phyloP scores from a whole-genome alignment of 2,888 invertebrate species.

The Dione juno region DNA sequence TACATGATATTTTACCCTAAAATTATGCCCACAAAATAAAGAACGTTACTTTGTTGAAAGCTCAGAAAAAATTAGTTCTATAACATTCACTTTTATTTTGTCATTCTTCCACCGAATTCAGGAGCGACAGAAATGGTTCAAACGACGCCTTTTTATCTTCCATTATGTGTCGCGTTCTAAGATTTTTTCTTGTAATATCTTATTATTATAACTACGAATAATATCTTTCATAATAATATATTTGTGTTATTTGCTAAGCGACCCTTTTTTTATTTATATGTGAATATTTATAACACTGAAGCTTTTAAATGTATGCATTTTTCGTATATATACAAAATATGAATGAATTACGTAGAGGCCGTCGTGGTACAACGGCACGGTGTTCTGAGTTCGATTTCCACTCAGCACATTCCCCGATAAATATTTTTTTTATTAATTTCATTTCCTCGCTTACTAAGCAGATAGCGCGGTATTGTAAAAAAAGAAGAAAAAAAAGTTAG shows the following conservation, averaged over 20 bases:
- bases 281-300: too few relatives aligned
- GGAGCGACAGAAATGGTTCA: slow-evolving; percentile 62
- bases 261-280: too few relatives aligned
- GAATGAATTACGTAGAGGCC: too few relatives aligned
- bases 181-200: slow-evolving; percentile 30
- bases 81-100: slow-evolving; percentile 73
- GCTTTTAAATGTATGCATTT: too few relatives aligned
- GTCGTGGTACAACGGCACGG: too few relatives aligned
- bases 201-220: neutral
- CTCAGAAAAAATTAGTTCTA: slow-evolving; percentile 69
- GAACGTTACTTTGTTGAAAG: slow-evolving; percentile 47
- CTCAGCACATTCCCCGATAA: too few relatives aligned
- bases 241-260: neutral
- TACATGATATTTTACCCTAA: neutral
- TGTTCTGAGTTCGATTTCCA: too few relatives aligned
- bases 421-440: too few relatives aligned
- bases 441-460: too few relatives aligned
- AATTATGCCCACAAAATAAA: neutral
- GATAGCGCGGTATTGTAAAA: too few relatives aligned
- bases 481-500: too few relatives aligned
- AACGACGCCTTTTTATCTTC: slow-evolving; percentile 55
- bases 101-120: slow-evolving; percentile 62
- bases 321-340: too few relatives aligned
- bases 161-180: slow-evolving; percentile 16
- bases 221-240: neutral